A percentile compares a stretch with the other conserved stretches of the same genome.
Evolutionary conservation across 2,888 invertebrate genomes (phyloP).

Genomic region (Deilephila elpenor): DNA sequence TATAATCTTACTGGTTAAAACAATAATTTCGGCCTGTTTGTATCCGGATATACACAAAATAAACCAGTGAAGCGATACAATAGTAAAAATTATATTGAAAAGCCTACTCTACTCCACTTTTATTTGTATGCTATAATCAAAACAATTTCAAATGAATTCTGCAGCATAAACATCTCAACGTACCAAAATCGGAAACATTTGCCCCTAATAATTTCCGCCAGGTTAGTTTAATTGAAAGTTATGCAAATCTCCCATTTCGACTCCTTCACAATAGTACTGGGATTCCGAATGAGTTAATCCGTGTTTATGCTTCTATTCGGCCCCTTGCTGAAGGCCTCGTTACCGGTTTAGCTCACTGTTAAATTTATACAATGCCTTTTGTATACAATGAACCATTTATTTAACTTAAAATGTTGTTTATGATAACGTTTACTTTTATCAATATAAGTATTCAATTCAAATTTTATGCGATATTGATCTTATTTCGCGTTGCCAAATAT

Average conservation of each 20-base stretch:
- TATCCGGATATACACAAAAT: no score
- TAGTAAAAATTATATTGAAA: no score
- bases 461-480: slow-evolving; percentile 38
- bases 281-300: slow-evolving; percentile 85
- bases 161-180: slow-evolving; percentile 38
- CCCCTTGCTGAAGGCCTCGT: slow-evolving; percentile 80
- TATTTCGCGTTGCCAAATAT: neutral
- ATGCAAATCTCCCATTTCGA: slow-evolving; percentile 84
- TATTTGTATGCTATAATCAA: neutral
- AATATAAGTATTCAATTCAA: slow-evolving; percentile 45
- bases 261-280: slow-evolving; percentile 82
- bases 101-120: neutral
- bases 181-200: slow-evolving; percentile 66
- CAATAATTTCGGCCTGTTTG: no score
- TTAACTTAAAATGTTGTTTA: slow-evolving; percentile 68
- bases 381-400: slow-evolving; percentile 72
- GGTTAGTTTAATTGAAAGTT: slow-evolving; percentile 84
- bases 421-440: slow-evolving; percentile 59
- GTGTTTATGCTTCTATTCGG: slow-evolving; percentile 84
- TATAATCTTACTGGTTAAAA: no score
- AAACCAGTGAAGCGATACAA: no score
- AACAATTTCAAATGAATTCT: slow-evolving; percentile 35
- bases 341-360: slow-evolving; percentile 78
- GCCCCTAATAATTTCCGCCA: slow-evolving; percentile 78
- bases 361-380: slow-evolving; percentile 81